Conservation (phyloP, 1,140 invertebrate species). For the Trachymyrmex septentrionalis region DNA sequence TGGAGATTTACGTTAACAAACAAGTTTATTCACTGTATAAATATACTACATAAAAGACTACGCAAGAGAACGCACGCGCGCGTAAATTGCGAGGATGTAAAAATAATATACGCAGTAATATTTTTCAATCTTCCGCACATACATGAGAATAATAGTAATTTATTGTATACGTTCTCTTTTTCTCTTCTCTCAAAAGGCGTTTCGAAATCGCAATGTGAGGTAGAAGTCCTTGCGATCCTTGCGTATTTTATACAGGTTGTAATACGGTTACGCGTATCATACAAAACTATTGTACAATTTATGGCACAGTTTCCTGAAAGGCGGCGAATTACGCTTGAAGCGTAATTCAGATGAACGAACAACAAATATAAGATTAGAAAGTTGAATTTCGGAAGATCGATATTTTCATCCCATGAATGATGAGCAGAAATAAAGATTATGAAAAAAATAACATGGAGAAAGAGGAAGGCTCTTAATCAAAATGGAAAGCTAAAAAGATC, state of each 20-base stretch:
- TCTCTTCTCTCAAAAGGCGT: conserved; percentile 67
- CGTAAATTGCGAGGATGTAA: conserved; percentile 76
- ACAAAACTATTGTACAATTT: conserved; percentile 45
- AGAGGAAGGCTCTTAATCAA: neutral
- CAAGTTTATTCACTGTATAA: conserved; percentile 75
- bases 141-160: conserved; percentile 76
- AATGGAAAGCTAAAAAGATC: neutral
- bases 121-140: conserved; percentile 82
- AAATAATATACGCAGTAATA: conserved; percentile 82
- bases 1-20: conserved; percentile 67
- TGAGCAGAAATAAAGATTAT: neutral
- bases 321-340: conserved; percentile 27
- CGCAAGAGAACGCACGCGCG: conserved; percentile 61
- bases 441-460: neutral
- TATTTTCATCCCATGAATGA: neutral
- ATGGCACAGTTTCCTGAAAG: conserved; percentile 47
- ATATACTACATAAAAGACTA: conserved; percentile 68
- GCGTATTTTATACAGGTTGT: conserved; percentile 63
- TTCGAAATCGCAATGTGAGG: conserved; percentile 74
- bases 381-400: conserved; percentile 11
- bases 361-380: neutral
- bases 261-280: conserved; percentile 37
- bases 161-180: conserved; percentile 65
- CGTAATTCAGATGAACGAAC: conserved; percentile 8
- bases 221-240: conserved; percentile 63